Evolutionary conservation across 2,888 invertebrate genomes (phyloP).

Genomic region (Iphiclides podalirius): DNA sequence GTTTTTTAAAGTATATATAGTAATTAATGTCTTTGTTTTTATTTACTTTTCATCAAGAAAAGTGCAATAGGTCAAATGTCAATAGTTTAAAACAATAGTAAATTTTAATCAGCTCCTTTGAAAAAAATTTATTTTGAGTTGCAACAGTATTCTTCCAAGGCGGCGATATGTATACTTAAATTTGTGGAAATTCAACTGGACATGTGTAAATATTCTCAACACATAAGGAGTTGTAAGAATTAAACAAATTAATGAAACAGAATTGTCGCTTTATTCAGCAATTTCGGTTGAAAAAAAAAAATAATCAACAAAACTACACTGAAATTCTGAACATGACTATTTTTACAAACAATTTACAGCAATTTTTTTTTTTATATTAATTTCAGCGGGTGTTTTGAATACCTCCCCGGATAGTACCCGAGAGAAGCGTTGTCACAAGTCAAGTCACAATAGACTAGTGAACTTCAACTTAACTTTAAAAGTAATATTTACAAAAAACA

Average conservation of each 20-base stretch:
- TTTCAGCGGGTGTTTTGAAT: slow-evolving; percentile 41
- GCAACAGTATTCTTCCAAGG: too few relatives aligned
- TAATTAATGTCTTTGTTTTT: too few relatives aligned
- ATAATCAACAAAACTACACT: slow-evolving; percentile 75
- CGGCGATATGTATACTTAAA: too few relatives aligned
- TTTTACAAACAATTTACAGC: slow-evolving; percentile 78
- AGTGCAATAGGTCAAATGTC: too few relatives aligned
- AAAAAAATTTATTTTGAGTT: too few relatives aligned
- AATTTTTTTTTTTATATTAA: slow-evolving; percentile 48
- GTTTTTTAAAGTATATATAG: too few relatives aligned
- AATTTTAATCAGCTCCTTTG: too few relatives aligned
- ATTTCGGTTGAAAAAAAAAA: slow-evolving; percentile 70
- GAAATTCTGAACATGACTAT: slow-evolving; percentile 76
- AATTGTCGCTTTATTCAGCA: slow-evolving; percentile 78
- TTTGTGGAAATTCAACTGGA: too few relatives aligned
- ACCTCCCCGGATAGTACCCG: slow-evolving; percentile 37
- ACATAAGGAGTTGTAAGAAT: slow-evolving; percentile 36
- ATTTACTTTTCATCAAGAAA: too few relatives aligned
- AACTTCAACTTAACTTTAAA: slow-evolving; percentile 42
- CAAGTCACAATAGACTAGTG: slow-evolving; percentile 26
- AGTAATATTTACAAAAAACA: slow-evolving; percentile 61
- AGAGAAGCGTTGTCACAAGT: slow-evolving; percentile 31
- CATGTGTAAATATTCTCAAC: too few relatives aligned
- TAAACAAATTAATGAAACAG: slow-evolving; percentile 67
- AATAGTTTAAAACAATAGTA: too few relatives aligned